Percentiles rank a stretch among this genome's conserved stretches.
phyloP scores from a whole-genome alignment of 2,888 invertebrate genomes.

The Mesochorus sp. region DNA sequence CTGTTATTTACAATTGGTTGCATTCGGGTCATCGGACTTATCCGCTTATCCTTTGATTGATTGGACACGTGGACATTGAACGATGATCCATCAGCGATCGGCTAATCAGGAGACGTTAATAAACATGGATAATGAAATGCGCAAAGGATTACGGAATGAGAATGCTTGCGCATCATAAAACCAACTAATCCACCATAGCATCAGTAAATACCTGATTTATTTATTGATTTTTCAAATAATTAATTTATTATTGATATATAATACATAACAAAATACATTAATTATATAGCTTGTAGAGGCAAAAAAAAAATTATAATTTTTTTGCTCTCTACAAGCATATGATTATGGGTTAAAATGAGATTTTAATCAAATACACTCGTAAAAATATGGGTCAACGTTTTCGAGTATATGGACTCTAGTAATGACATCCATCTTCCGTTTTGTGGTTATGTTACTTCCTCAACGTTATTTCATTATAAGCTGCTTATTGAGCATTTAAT shows the following conservation, averaged over 20 bases:
- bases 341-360: too few species aligned
- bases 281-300: too few species aligned
- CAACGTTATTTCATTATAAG: neutral
- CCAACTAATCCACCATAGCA: neutral
- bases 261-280: too few species aligned
- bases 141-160: conserved; percentile 59
- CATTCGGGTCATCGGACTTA: conserved; percentile 71
- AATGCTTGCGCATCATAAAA: conserved; percentile 23
- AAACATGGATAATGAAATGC: conserved; percentile 73
- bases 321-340: too few species aligned
- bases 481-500: too few species aligned
- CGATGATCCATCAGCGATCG: conserved; percentile 73
- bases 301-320: too few species aligned
- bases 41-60: conserved; percentile 77
- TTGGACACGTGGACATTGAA: conserved; percentile 70
- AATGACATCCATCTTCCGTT: too few species aligned
- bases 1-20: conserved; percentile 70
- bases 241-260: too few species aligned
- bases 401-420: too few species aligned
- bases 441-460: too few species aligned
- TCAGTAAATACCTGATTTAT: conserved; percentile 42
- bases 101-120: conserved; percentile 70
- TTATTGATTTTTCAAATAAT: conserved; percentile 27
- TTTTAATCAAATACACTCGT: too few species aligned
- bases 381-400: too few species aligned